phyloP scores from a whole-genome alignment of 2,113 vertebrate genomes.

The Thamnophis sirtalis region DNA sequence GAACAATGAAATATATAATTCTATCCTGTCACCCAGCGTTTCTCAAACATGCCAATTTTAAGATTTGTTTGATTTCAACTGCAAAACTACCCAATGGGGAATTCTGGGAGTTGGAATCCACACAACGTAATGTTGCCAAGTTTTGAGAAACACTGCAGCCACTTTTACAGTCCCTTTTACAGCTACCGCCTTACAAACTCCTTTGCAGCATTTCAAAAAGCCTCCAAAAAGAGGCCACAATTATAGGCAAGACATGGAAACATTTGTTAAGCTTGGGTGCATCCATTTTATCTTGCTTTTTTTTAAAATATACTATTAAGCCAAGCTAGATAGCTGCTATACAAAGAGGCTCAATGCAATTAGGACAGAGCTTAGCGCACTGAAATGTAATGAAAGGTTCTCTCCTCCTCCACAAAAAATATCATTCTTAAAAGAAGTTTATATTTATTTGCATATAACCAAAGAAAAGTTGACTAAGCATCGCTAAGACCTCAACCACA shows the following conservation, averaged over 20 bases:
- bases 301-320: no score
- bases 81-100: neutral
- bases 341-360: neutral
- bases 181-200: neutral
- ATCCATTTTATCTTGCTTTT: neutral
- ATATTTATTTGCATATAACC: neutral
- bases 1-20: neutral
- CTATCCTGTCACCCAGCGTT: neutral
- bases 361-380: neutral
- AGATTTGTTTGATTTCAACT: neutral
- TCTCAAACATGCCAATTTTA: neutral
- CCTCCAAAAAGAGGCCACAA: neutral
- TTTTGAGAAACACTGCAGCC: neutral
- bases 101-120: neutral
- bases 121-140: neutral
- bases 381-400: neutral
- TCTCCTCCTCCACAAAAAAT: neutral
- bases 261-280: neutral
- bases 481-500: neutral
- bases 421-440: neutral
- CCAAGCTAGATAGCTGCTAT: neutral
- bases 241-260: neutral
- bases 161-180: neutral
- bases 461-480: neutral
- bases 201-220: neutral